Evolutionary conservation across 2,888 invertebrate species (phyloP).

Genomic region (Andrena marginata): DNA sequence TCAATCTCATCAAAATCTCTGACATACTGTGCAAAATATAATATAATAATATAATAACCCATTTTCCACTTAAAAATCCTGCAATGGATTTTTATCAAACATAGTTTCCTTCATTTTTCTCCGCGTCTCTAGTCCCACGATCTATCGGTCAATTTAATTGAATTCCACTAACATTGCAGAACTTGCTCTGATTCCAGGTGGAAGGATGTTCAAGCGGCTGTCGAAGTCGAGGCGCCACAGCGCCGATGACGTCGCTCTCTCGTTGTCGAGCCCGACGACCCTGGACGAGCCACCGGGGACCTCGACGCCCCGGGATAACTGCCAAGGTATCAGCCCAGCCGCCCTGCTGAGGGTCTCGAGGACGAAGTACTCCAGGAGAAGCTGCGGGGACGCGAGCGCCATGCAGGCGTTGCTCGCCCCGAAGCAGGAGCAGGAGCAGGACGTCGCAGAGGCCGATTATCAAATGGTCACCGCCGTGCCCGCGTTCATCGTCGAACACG

Average conservation of each 20-base stretch:
- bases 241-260: constrained; percentile 86
- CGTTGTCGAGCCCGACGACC: constrained; percentile 71
- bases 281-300: constrained; percentile 76
- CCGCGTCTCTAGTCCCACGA: no score
- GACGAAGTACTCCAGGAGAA: constrained; percentile 79
- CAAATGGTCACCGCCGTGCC: constrained; percentile 92
- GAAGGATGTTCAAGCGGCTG: constrained; percentile 87
- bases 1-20: no score
- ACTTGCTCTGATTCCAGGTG: constrained; percentile 40
- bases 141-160: neutral
- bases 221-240: constrained; percentile 89
- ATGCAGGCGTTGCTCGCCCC: constrained; percentile 72
- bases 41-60: no score
- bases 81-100: no score
- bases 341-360: constrained; percentile 74
- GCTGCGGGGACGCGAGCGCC: constrained; percentile 80
- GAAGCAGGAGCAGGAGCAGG: constrained; percentile 70
- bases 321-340: constrained; percentile 55
- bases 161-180: neutral
- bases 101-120: no score
- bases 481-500: constrained; percentile 91
- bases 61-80: no score
- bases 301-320: constrained; percentile 65
- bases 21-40: no score
- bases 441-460: constrained; percentile 86